These are phyloP conservation scores for Alviniconcha strummeri DNA, from an alignment of 2,888 invertebrate species.

Conservation along the genomic window DNA sequence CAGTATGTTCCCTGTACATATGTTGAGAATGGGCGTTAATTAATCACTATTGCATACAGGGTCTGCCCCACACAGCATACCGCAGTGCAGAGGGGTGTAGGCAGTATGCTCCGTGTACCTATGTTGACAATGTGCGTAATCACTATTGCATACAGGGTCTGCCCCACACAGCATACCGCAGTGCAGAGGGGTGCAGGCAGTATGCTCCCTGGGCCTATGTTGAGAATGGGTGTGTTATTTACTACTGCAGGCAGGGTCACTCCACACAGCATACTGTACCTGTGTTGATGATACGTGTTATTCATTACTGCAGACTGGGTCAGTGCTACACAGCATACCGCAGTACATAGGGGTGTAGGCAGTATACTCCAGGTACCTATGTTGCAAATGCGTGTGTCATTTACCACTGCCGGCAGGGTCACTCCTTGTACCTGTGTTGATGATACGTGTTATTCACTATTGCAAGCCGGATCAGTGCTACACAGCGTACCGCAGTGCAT, in stretches of 20 bases:
- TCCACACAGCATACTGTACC: too few relatives aligned
- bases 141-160: background rate
- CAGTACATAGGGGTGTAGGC: background rate
- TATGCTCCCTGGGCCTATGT: background rate
- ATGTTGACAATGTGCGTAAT: too few relatives aligned
- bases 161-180: constrained; percentile 8
- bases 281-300: too few relatives aligned
- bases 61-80: constrained; percentile 14
- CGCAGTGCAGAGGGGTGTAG: background rate
- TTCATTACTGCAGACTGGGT: background rate
- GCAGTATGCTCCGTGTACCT: constrained; percentile 11
- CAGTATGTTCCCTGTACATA: constrained; percentile 2
- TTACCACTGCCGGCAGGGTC: background rate
- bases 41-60: too few relatives aligned
- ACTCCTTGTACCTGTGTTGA: too few relatives aligned
- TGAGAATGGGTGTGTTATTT: background rate
- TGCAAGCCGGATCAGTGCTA: background rate
- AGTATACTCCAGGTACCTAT: background rate
- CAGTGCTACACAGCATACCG: constrained; percentile 3
- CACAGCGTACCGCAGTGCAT: constrained; percentile 8
- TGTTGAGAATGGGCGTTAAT: background rate
- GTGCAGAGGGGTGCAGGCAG: background rate
- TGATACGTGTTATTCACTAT: too few relatives aligned
- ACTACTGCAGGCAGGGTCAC: too few relatives aligned
- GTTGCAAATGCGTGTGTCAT: background rate